A percentile compares a stretch with the other conserved stretches of the same genome.
phyloP scores from a whole-genome alignment of 2,113 vertebrate species.

The Crypturellus undulatus region DNA sequence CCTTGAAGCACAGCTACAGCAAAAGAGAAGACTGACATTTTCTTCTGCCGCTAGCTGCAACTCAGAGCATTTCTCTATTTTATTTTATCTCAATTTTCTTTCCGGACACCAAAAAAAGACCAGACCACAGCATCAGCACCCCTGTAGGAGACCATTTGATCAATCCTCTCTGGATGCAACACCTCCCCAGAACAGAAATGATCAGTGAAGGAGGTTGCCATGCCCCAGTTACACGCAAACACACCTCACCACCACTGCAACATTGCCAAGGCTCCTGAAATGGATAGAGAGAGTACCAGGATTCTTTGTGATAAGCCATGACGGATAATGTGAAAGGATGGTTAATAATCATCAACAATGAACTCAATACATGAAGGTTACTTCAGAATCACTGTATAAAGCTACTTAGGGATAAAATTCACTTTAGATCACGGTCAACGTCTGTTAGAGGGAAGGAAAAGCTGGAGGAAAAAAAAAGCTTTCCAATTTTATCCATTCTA shows the following conservation, averaged over 20 bases:
- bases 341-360: constrained; percentile 59
- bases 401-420: constrained; percentile 35
- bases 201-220: neutral
- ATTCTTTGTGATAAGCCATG: constrained; percentile 1
- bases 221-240: neutral
- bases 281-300: constrained; percentile 12
- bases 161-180: neutral
- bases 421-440: constrained; percentile 22
- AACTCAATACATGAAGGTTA: constrained; percentile 47
- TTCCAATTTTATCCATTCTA: neutral
- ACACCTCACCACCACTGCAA: neutral
- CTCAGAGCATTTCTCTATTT: neutral
- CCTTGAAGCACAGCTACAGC: constrained; percentile 57
- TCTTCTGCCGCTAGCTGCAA: constrained; percentile 64
- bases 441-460: constrained; percentile 15
- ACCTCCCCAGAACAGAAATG: constrained; percentile 8
- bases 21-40: constrained; percentile 53
- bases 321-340: constrained; percentile 15
- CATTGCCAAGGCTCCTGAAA: neutral
- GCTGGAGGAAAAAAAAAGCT: neutral
- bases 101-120: constrained; percentile 56
- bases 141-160: constrained; percentile 14
- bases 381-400: constrained; percentile 50
- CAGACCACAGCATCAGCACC: constrained; percentile 29
- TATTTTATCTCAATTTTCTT: constrained; percentile 53